Base-by-base conservation (phyloP, 2,888 invertebrate species). In the Aromia moschata region DNA sequence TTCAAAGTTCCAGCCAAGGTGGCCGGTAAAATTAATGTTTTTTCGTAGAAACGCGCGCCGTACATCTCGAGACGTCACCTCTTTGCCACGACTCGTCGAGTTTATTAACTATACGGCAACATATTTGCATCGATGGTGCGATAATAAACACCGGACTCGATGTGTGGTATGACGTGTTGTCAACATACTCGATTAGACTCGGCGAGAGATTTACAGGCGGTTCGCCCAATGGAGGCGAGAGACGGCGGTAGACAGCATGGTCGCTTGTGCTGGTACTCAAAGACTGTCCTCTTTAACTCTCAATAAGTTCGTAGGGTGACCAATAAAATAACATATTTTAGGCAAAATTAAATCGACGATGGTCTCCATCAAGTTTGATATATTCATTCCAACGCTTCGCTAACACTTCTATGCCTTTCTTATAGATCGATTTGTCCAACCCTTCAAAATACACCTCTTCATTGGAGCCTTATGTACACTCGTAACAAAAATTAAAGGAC, bases 161-260 rank as follows among this genome's bases (percentile, higher is more conserved):
- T 44, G 49, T 41, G 20, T 18, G 41, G 14, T 43, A 43, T 33
- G 56, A 56, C 25, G 49, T 33, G 41, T 36, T 56, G 49, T 56
- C 56, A 47, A 56, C 56, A 56, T 56, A 43, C 49, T 45, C 25
- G 49, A 56, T 56, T 56, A 56, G 56, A 49, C 43, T 47, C 49
- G 36, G 49, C 47, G 30, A 41, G 18, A 16, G 36, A 47, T 56
- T 49, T 56, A 56, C 43, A 36, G 36, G 56, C 56, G 18, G 30
- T 33, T 40, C 46, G 40, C 46, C n/a, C 55, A 46, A 41, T 55
- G 46, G 46, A 20, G 31, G 15, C 33, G 33, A 15, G 14, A 37
- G 40, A 38, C 3, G 10, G 10, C 3, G 16, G 40, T 16, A 16
- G 18, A 40, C 33, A 49, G 38, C 25, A 49, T 49, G 49, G 49